Evolutionary conservation across 2,113 vertebrate species (phyloP).

Genomic region (Xiphias gladius): DNA sequence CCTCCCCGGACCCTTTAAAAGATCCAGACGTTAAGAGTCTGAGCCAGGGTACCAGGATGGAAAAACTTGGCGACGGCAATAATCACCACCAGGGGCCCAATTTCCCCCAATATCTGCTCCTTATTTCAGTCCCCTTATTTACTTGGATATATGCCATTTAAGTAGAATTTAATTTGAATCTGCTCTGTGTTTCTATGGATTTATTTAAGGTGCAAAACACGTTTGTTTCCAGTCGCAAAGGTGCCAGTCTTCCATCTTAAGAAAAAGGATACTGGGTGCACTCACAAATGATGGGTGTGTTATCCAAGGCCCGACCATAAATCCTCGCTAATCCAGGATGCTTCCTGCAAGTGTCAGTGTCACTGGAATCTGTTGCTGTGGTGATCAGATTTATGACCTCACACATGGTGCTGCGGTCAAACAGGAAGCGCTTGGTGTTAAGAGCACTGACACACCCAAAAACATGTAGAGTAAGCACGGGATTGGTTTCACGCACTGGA

Average conservation of each 20-base stretch:
- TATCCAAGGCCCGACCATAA: slow-evolving; percentile 54
- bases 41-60: slow-evolving; percentile 67
- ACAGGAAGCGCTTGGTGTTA: slow-evolving; percentile 58
- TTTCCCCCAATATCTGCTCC: slow-evolving; percentile 60
- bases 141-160: slow-evolving; percentile 45
- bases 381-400: slow-evolving; percentile 79
- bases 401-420: slow-evolving; percentile 74
- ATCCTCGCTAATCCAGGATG: slow-evolving; percentile 70
- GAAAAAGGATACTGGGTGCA: slow-evolving; percentile 31
- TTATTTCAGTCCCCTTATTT: slow-evolving; percentile 57
- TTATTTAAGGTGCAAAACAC: slow-evolving; percentile 23
- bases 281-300: slow-evolving; percentile 49
- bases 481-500: slow-evolving; percentile 37
- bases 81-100: slow-evolving; percentile 69
- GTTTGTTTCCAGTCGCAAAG: slow-evolving; percentile 45
- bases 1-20: slow-evolving; percentile 71
- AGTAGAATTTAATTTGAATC: slow-evolving; percentile 38
- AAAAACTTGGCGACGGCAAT: slow-evolving; percentile 66
- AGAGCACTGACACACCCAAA: slow-evolving; percentile 26
- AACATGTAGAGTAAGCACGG: slow-evolving; percentile 51
- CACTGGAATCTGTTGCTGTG: slow-evolving; percentile 56
- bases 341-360: slow-evolving; percentile 76
- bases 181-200: slow-evolving; percentile 22
- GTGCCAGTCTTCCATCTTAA: slow-evolving; percentile 42
- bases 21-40: slow-evolving; percentile 60